Evolutionary conservation across 1,140 invertebrate genomes (phyloP).

Genomic region (Rhagoletis zephyria): DNA sequence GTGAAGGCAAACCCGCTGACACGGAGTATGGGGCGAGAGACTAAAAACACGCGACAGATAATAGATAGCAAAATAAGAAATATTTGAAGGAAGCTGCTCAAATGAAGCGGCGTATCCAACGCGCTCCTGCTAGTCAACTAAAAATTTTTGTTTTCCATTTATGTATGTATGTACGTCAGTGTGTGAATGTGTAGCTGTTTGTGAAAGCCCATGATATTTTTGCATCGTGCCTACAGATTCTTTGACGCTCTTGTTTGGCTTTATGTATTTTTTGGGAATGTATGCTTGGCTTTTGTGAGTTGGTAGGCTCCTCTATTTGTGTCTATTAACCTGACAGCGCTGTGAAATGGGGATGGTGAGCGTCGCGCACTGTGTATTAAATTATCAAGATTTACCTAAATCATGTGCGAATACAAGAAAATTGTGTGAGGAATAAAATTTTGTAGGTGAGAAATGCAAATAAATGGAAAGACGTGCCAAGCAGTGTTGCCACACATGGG

Average conservation of each 20-base stretch:
- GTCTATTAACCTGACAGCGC: constrained; percentile 1
- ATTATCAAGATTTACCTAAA: constrained; percentile 57
- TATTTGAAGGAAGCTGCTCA: neutral
- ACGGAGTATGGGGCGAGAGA: neutral
- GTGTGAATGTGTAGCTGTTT: neutral
- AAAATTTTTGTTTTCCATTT: neutral
- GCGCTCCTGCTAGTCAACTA: neutral
- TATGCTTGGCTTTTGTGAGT: neutral
- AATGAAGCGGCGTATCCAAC: neutral
- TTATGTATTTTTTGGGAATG: neutral
- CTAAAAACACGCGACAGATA: neutral
- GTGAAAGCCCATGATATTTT: too few relatives aligned
- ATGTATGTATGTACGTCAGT: neutral
- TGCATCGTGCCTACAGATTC: too few relatives aligned
- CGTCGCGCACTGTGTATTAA: constrained; percentile 42
- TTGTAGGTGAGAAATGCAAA: constrained; percentile 21
- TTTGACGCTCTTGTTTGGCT: too few relatives aligned
- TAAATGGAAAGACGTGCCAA: constrained; percentile 28
- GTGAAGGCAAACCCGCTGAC: neutral
- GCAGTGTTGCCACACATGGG: neutral
- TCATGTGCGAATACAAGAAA: constrained; percentile 53
- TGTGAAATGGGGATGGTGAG: constrained; percentile 2
- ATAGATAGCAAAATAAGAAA: constrained; percentile 25
- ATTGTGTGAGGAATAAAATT: neutral
- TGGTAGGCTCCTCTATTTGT: neutral